Evolutionary conservation across 2,888 invertebrate genomes (phyloP).

Genomic region (Acanthococcus lagerstroemiae): DNA sequence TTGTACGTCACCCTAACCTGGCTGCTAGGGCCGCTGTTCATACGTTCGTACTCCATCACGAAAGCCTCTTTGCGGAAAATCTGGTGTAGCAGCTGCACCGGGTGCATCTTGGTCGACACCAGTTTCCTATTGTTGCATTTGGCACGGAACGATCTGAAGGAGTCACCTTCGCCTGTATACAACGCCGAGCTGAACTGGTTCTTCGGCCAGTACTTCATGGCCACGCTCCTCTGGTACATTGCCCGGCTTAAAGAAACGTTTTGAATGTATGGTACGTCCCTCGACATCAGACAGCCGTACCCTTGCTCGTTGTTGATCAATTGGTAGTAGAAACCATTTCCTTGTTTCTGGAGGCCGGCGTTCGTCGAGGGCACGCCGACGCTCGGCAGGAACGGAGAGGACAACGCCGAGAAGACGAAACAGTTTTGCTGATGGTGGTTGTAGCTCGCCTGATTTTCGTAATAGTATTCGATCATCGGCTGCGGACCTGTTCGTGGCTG

Average conservation of each 20-base stretch:
- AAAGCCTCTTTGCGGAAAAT: constrained; percentile 23
- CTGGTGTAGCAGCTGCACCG: constrained; percentile 22
- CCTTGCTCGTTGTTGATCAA: constrained; percentile 17
- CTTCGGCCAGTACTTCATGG: background rate
- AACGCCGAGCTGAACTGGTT: background rate
- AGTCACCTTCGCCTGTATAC: background rate
- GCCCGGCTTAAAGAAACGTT: background rate
- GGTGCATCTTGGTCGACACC: constrained; percentile 19
- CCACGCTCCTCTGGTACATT: background rate
- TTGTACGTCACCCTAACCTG: constrained; percentile 18
- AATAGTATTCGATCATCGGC: constrained; percentile 12
- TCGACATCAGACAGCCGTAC: constrained; percentile 8
- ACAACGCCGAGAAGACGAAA: constrained; percentile 14
- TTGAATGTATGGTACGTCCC: background rate
- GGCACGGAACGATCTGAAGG: background rate
- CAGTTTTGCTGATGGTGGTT: constrained; percentile 20
- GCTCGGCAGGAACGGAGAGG: constrained; percentile 7
- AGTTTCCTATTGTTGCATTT: background rate
- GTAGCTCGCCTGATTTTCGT: constrained; percentile 9
- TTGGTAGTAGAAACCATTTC: constrained; percentile 9
- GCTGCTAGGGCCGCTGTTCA: constrained; percentile 18
- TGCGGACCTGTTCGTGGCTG: background rate
- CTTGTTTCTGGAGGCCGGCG: background rate
- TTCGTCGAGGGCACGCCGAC: background rate
- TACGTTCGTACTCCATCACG: constrained; percentile 25